A percentile compares a stretch with the other conserved stretches of the same genome.
Conservation (phyloP, 2,888 invertebrate genomes). For the Eupithecia abbreviata region DNA sequence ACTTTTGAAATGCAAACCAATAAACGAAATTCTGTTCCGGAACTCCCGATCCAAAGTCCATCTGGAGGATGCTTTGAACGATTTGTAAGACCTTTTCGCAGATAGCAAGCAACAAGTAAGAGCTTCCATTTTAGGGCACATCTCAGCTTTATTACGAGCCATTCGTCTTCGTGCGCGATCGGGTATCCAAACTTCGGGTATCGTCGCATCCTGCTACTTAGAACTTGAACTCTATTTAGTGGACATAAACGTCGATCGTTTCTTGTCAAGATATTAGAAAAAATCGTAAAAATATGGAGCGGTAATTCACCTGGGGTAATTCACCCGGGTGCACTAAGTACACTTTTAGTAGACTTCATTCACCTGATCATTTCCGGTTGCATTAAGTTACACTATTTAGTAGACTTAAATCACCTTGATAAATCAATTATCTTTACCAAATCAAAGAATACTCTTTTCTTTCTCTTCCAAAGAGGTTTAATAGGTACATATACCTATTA, state of each 20-base stretch:
- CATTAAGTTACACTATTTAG: too few species aligned
- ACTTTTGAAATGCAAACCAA: slow-evolving; percentile 23
- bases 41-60: slow-evolving; percentile 23
- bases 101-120: slow-evolving; percentile 74
- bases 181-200: slow-evolving; percentile 38
- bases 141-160: slow-evolving; percentile 69
- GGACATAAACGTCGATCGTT: background rate
- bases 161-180: slow-evolving; percentile 68
- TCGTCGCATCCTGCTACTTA: background rate
- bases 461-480: too few species aligned
- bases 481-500: too few species aligned
- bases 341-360: too few species aligned
- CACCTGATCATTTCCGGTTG: too few species aligned
- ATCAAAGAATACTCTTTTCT: too few species aligned
- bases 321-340: too few species aligned
- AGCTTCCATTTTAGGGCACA: slow-evolving; percentile 67
- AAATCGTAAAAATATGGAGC: background rate
- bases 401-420: too few species aligned
- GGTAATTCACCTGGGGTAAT: too few species aligned
- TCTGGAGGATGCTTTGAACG: slow-evolving; percentile 41
- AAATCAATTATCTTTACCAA: too few species aligned
- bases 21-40: slow-evolving; percentile 26
- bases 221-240: background rate
- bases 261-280: background rate
- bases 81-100: slow-evolving; percentile 48